phyloP scores from a whole-genome alignment of 1,140 invertebrate genomes.

The Lithobius niger region DNA sequence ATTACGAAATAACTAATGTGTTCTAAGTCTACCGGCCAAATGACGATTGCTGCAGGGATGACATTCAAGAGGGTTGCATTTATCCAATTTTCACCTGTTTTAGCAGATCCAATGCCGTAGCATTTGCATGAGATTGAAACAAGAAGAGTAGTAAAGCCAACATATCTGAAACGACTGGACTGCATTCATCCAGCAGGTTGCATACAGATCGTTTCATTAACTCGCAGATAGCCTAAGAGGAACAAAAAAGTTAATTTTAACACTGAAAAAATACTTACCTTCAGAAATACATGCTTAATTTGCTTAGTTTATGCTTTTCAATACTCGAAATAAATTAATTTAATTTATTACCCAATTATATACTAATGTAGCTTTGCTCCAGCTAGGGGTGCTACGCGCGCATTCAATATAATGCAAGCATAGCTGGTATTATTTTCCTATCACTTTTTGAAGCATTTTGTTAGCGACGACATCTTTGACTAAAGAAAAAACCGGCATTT shows the following conservation, averaged over 20 bases:
- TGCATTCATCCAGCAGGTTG: conserved; percentile 48
- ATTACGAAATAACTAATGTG: neutral
- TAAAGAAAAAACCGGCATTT: no score
- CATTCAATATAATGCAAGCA: neutral
- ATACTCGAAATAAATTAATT: neutral
- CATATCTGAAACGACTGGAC: conserved; percentile 47
- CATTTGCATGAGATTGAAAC: conserved; percentile 51
- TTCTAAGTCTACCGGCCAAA: neutral
- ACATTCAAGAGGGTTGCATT: neutral
- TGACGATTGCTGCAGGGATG: neutral
- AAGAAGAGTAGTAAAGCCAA: conserved; percentile 50
- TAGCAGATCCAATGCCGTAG: conserved; percentile 50
- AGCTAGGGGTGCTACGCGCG: neutral
- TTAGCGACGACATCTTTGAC: no score
- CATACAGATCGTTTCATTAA: conserved; percentile 51
- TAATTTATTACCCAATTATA: neutral
- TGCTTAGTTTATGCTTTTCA: neutral
- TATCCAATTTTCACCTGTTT: conserved; percentile 43
- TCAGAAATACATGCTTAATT: neutral
- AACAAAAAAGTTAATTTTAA: conserved; percentile 11
- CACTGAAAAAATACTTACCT: neutral
- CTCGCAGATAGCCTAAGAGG: conserved; percentile 48
- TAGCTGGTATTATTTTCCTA: no score
- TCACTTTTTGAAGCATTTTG: no score
- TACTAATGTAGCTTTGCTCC: neutral